A percentile compares a stretch with the other conserved stretches of the same genome.
Conservation (phyloP, 2,113 vertebrate genomes). For the Scopus umbretta region DNA sequence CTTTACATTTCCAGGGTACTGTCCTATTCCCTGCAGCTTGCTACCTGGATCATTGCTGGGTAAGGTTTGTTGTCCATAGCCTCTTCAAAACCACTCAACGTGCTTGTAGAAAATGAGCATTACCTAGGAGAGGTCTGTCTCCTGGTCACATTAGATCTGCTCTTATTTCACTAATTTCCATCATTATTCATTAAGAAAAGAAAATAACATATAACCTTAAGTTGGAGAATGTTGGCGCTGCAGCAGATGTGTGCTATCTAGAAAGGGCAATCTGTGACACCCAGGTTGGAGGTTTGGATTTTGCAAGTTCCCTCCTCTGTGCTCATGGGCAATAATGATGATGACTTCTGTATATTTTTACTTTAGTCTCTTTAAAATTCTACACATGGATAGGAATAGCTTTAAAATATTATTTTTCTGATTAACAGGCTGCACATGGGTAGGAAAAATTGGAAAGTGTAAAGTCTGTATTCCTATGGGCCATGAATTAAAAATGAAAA, state of each 20-base stretch:
- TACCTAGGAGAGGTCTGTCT: not conserved
- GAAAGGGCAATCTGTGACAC: not conserved
- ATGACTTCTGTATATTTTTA: not conserved
- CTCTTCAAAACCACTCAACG: not conserved
- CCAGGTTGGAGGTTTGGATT: not conserved
- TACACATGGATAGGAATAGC: not conserved
- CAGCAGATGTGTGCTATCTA: not conserved
- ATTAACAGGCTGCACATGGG: slow-evolving; percentile 24
- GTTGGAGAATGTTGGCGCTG: not conserved
- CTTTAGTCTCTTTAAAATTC: not conserved
- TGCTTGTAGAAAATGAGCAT: not conserved
- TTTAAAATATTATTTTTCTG: slow-evolving; percentile 40
- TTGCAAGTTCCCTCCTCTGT: not conserved
- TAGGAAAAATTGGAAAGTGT: slow-evolving; percentile 36
- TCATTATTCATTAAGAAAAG: not conserved
- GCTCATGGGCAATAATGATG: not conserved
- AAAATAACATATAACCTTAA: not conserved
- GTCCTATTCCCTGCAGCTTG: not conserved
- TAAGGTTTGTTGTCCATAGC: not conserved
- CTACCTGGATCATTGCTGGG: rapidly evolving
- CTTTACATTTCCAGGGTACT: not conserved
- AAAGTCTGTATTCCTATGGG: slow-evolving; percentile 40
- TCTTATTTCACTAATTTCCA: not conserved
- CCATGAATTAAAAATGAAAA: slow-evolving; percentile 62
- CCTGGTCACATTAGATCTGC: not conserved